Percentiles rank a stretch among this genome's conserved stretches.
These are phyloP conservation scores for Leucoma salicis DNA, from an alignment of 2,888 invertebrate species.

Conservation along the genomic window DNA sequence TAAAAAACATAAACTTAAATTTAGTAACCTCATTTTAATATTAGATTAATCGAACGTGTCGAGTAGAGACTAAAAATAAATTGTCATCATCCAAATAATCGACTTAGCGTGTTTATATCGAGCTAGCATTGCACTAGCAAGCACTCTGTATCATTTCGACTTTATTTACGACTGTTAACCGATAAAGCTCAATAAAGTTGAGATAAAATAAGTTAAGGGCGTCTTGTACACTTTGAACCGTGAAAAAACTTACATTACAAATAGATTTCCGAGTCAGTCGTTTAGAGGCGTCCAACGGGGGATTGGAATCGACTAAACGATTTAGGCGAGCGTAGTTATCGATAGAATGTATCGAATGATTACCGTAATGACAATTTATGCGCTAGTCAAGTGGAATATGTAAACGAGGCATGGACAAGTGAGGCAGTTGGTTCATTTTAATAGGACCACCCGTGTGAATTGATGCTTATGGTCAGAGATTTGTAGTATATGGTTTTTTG, in stretches of 20 bases:
- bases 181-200: conserved; percentile 61
- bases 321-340: conserved; percentile 58
- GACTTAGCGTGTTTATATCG: conserved; percentile 44
- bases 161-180: conserved; percentile 61
- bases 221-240: conserved; percentile 44
- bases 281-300: conserved; percentile 58
- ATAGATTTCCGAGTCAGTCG: conserved; percentile 42
- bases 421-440: conserved; percentile 52
- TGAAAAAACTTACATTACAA: conserved; percentile 40
- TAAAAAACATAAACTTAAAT: conserved; percentile 28
- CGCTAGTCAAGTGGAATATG: conserved; percentile 65
- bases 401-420: conserved; percentile 66
- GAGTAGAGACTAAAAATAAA: conserved; percentile 33
- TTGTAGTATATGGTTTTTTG: conserved; percentile 33
- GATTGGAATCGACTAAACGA: conserved; percentile 54
- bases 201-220: conserved; percentile 57
- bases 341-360: conserved; percentile 69
- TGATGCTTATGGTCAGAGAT: conserved; percentile 34
- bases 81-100: conserved; percentile 43
- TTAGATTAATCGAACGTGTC: conserved; percentile 39
- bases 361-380: conserved; percentile 78
- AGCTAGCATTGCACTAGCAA: conserved; percentile 40
- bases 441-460: conserved; percentile 70
- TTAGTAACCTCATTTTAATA: conserved; percentile 40
- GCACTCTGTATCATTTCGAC: conserved; percentile 42